Evolutionary conservation across 2,797 vertebrate species (phyloP), one percentile per base, ranked within the genome.

Genomic region (Tinamus major): DNA sequence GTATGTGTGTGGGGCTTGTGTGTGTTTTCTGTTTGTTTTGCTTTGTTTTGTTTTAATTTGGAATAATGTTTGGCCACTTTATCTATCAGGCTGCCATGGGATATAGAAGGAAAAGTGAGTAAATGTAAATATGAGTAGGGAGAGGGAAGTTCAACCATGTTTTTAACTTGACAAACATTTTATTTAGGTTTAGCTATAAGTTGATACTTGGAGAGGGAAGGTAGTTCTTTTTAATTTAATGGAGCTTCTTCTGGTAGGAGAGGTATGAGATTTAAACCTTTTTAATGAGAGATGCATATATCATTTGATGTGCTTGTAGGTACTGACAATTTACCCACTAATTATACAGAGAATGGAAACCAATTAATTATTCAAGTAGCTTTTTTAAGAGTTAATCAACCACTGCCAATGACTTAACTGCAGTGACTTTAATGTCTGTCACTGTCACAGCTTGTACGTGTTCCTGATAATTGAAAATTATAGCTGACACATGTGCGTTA

Each of bases 351-450:
- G 53, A 88, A 92, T 46, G 21, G 10, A 86, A 87, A 89, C 31
- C 35, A 91, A 92, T 95, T 94, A 91, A 70, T 92, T 91, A 91
- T 89, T 94, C 49, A 84, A 90, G 12, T 15, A 82, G 29, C 18
- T 88, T 92, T 95, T 93, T 67, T 23, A 70, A 76, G 69, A 87
- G 42, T 94, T 93, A 80, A 87, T 92, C 87, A 95, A 51, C 64
- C 31, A 61, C 37, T 72, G 79, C 65, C 90, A 75, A 24, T 93
- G 53, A 53, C 23, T 91, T 56, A 82, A 53, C 37, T 85, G 61
- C 41, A 58, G 63, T 35, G 27, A 61, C 53, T 85, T 94, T 71
- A 85, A 42, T 87, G 71, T 85, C 79, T 85, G 29, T 87, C 89
- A 90, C 53, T 93, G 68, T 75, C 78, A 82, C 21, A 70, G 26